phyloP scores from a whole-genome alignment of 2,113 vertebrate genomes.

The Symphodus melops region DNA sequence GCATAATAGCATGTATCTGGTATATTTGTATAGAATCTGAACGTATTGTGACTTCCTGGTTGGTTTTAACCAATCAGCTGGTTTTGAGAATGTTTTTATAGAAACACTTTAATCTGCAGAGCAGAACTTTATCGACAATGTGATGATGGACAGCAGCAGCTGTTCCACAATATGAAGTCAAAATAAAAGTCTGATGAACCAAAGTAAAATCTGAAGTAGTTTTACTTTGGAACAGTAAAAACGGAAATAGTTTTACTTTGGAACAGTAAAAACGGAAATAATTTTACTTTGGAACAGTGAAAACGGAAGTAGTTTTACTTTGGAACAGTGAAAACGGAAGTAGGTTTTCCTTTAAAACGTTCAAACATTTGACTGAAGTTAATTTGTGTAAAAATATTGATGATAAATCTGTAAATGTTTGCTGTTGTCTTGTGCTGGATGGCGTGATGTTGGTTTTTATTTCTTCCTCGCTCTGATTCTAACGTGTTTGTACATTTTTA shows the following conservation, averaged over 20 bases:
- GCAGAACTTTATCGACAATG: not conserved
- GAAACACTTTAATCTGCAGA: slow-evolving; percentile 9
- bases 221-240: too few relatives aligned
- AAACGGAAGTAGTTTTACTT: too few relatives aligned
- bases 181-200: too few relatives aligned
- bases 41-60: not conserved
- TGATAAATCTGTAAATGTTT: slow-evolving; percentile 60
- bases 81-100: not conserved
- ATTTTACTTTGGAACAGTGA: too few relatives aligned
- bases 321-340: not conserved
- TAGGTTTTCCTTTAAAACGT: not conserved
- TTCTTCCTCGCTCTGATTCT: too few relatives aligned
- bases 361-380: not conserved
- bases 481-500: too few relatives aligned
- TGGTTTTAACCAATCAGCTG: not conserved
- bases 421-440: slow-evolving; percentile 52
- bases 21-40: slow-evolving; percentile 8
- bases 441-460: slow-evolving; percentile 2
- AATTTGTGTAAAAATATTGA: slow-evolving; percentile 75
- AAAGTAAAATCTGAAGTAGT: not conserved
- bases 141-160: not conserved
- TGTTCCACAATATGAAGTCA: too few relatives aligned
- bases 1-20: slow-evolving; percentile 29
- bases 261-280: too few relatives aligned
- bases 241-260: too few relatives aligned